These are phyloP conservation scores for Lepisosteus osseus DNA, from an alignment of 2,113 vertebrate genomes.

Conservation along the genomic window DNA sequence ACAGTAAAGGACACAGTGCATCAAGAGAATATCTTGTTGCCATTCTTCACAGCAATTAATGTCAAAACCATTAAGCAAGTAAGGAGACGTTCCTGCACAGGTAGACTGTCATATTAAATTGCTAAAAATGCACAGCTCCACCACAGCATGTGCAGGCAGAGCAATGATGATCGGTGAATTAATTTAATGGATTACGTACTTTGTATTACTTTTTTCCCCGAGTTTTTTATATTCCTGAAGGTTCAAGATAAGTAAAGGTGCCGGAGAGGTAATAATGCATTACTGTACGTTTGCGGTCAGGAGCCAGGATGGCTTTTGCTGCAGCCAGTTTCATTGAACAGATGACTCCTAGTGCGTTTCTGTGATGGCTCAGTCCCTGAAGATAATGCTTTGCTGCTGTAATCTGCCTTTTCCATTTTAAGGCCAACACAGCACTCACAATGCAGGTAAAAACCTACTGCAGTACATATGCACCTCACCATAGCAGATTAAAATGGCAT, in stretches of 20 bases:
- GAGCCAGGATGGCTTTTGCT: neutral
- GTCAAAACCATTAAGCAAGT: neutral
- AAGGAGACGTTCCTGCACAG: neutral
- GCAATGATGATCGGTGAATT: neutral
- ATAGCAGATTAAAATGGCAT: too few species aligned
- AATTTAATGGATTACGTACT: conserved; percentile 1
- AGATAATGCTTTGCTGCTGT: too few species aligned
- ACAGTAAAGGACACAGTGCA: conserved; percentile 13
- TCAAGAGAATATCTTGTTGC: neutral
- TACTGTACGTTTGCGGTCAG: neutral
- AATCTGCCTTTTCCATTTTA: too few species aligned
- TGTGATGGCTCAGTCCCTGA: too few species aligned
- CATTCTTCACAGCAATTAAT: conserved; percentile 11
- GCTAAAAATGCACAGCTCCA: neutral
- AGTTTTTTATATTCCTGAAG: neutral
- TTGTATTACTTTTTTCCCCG: neutral
- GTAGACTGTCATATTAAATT: neutral
- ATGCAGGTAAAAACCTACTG: too few species aligned
- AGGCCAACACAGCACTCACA: too few species aligned
- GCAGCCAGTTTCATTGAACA: neutral
- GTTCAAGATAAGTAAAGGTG: neutral
- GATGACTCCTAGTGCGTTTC: too few species aligned
- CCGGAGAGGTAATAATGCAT: neutral
- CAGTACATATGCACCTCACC: too few species aligned
- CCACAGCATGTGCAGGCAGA: neutral